phyloP scores from a whole-genome alignment of 1,140 invertebrate genomes.

The Hetaerina americana region DNA sequence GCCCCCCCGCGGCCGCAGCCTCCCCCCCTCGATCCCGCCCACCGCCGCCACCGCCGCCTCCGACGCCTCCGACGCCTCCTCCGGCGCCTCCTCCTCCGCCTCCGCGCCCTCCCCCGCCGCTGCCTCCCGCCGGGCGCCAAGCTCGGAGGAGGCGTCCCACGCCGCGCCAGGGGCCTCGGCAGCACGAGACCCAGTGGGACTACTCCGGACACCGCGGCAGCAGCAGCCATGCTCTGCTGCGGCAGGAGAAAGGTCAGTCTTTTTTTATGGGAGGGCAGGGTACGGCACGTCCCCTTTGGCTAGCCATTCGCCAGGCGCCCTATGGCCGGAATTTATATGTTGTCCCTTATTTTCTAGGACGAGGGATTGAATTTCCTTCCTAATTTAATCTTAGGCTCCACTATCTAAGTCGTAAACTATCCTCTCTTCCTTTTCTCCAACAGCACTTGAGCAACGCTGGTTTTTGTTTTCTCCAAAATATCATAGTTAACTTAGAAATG shows the following conservation, averaged over 20 bases:
- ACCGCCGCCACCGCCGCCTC: background rate
- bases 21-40: background rate
- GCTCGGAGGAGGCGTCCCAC: background rate
- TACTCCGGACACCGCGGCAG: constrained; percentile 20
- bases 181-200: background rate
- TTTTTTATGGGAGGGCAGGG: background rate
- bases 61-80: background rate
- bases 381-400: too few species aligned
- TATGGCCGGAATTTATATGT: too few species aligned
- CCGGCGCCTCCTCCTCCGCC: background rate
- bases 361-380: too few species aligned
- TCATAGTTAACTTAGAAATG: too few species aligned
- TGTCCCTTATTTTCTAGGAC: too few species aligned
- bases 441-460: too few species aligned
- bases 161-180: constrained; percentile 19
- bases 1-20: background rate
- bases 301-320: too few species aligned
- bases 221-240: constrained; percentile 25
- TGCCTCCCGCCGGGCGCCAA: background rate
- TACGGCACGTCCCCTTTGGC: background rate
- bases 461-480: too few species aligned
- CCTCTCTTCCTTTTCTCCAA: too few species aligned
- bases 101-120: background rate
- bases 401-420: too few species aligned
- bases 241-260: constrained; percentile 24